phyloP scores from a whole-genome alignment of 2,797 vertebrate genomes.

The Setipinna tenuifilis region DNA sequence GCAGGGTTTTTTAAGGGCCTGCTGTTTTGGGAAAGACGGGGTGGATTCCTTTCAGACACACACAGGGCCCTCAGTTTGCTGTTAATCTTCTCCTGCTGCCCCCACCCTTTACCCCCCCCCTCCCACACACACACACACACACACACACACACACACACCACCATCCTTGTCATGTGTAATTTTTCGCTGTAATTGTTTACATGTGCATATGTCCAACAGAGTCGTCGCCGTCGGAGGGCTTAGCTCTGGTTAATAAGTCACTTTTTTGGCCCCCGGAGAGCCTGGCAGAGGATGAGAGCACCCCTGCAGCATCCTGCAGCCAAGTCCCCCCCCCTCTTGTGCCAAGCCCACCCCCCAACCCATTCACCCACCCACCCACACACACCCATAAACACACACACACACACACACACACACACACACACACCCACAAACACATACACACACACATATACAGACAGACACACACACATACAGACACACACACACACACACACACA shows the following conservation, averaged over 20 bases:
- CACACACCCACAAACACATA: too few species aligned
- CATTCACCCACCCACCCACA: conserved; percentile 21
- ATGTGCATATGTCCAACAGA: conserved; percentile 67
- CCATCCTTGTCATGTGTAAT: conserved; percentile 61
- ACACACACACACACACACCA: too few species aligned
- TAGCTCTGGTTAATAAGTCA: conserved; percentile 63
- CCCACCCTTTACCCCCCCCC: neutral
- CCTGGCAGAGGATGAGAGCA: conserved; percentile 71
- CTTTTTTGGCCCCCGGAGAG: conserved; percentile 62
- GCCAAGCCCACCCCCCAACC: conserved; percentile 3
- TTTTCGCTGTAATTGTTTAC: conserved; percentile 76
- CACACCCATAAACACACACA: too few species aligned
- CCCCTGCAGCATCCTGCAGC: conserved; percentile 50
- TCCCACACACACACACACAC: too few species aligned
- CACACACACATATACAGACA: too few species aligned
- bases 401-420: too few species aligned
- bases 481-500: too few species aligned
- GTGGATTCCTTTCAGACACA: conserved; percentile 61
- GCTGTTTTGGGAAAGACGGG: neutral
- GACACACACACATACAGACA: too few species aligned
- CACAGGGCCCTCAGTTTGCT: conserved; percentile 56
- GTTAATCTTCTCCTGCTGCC: conserved; percentile 42
- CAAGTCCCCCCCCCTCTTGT: conserved; percentile 44
- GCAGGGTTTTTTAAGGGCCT: neutral
- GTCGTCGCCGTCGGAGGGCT: conserved; percentile 23